Percentiles rank a stretch among this genome's conserved stretches.
phyloP scores from a whole-genome alignment of 2,113 vertebrate species.

The Scartelaos histophorus region DNA sequence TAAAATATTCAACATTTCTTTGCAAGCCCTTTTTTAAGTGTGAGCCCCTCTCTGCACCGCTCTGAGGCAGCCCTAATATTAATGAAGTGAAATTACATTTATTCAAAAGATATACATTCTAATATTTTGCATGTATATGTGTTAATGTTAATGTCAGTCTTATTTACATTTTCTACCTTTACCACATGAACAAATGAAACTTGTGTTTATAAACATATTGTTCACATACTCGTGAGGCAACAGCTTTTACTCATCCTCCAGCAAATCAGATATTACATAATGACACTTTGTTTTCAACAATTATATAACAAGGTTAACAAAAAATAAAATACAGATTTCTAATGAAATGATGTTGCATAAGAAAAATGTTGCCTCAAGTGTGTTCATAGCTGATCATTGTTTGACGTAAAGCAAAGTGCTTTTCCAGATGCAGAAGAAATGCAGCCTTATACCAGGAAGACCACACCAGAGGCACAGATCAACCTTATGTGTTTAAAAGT shows the following conservation, averaged over 20 bases:
- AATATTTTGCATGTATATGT: too few species aligned
- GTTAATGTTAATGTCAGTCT: too few species aligned
- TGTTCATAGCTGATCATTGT: constrained; percentile 8
- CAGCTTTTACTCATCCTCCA: background rate
- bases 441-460: constrained; percentile 10
- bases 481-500: background rate
- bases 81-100: too few species aligned
- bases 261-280: background rate
- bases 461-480: constrained; percentile 9
- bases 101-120: too few species aligned
- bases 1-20: too few species aligned
- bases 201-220: too few species aligned
- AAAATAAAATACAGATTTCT: background rate
- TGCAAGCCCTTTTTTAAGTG: too few species aligned
- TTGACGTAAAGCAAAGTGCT: constrained; percentile 2
- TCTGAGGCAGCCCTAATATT: too few species aligned
- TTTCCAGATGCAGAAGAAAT: constrained; percentile 7
- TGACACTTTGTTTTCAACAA: background rate
- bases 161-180: too few species aligned
- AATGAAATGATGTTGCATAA: constrained; percentile 2
- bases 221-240: background rate
- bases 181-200: too few species aligned
- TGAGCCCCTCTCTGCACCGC: too few species aligned
- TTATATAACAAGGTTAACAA: background rate
- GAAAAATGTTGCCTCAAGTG: background rate